phyloP scores from a whole-genome alignment of 1,140 invertebrate genomes.

The Listronotus oregonensis region DNA sequence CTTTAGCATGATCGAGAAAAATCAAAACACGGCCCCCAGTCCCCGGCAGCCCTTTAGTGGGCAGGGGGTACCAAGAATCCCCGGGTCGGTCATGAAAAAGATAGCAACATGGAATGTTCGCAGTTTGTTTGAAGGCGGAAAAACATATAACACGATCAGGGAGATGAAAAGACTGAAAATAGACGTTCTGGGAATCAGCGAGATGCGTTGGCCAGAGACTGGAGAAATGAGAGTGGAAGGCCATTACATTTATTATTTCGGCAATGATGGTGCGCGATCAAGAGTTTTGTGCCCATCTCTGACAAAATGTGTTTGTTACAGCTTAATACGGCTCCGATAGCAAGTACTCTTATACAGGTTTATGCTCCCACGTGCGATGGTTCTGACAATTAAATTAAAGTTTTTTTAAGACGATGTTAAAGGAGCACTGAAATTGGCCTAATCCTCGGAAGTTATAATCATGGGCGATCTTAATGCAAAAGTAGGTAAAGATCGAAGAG shows the following conservation, averaged over 20 bases:
- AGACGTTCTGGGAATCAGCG: slow-evolving; percentile 23
- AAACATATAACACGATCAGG: slow-evolving; percentile 9
- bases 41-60: slow-evolving; percentile 21
- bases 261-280: slow-evolving; percentile 11
- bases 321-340: slow-evolving; percentile 33
- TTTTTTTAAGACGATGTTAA: slow-evolving; percentile 41
- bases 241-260: slow-evolving; percentile 18
- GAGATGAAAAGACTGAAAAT: slow-evolving; percentile 32
- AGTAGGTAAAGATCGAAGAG: too few species aligned
- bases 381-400: slow-evolving; percentile 34
- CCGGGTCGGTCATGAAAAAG: slow-evolving; percentile 1
- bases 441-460: slow-evolving; percentile 37
- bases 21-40: slow-evolving; percentile 20
- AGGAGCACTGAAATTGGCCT: slow-evolving; percentile 32
- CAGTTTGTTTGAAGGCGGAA: slow-evolving; percentile 21
- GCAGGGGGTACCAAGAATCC: slow-evolving; percentile 24
- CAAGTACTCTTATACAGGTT: slow-evolving; percentile 50
- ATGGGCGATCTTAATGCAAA: slow-evolving; percentile 49
- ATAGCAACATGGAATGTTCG: slow-evolving; percentile 12
- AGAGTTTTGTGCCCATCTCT: slow-evolving; percentile 18
- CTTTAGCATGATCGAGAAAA: slow-evolving; percentile 13
- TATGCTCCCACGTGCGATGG: slow-evolving; percentile 48
- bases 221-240: slow-evolving; percentile 20
- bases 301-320: slow-evolving; percentile 32
- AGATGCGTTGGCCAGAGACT: slow-evolving; percentile 23